phyloP scores from a whole-genome alignment of 2,888 invertebrate species.

The Tetragonula carbonaria region DNA sequence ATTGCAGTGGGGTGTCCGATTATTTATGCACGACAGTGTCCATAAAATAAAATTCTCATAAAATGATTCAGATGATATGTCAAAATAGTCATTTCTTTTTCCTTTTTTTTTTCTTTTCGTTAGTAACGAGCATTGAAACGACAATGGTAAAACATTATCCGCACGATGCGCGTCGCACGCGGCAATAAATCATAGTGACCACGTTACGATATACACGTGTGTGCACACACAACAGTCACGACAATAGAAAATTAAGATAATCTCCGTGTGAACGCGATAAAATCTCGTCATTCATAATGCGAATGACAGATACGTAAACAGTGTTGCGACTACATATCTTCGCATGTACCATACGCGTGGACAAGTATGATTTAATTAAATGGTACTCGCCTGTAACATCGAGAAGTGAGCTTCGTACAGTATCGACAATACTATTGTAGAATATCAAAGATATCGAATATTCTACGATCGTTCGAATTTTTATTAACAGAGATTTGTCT shows the following conservation, averaged over 20 bases:
- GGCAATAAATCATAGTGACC: slow-evolving; percentile 4
- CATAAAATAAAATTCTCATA: neutral
- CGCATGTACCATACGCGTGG: neutral
- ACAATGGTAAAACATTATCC: neutral
- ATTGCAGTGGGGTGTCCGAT: too few species aligned
- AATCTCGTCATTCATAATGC: neutral
- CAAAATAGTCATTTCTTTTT: neutral
- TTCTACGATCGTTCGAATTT: neutral
- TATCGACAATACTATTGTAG: neutral
- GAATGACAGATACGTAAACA: neutral
- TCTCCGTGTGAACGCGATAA: slow-evolving; percentile 17
- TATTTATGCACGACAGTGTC: too few species aligned
- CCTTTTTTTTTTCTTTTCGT: neutral
- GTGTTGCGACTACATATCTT: neutral
- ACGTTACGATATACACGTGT: neutral
- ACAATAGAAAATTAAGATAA: slow-evolving; percentile 17
- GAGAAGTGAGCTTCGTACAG: neutral
- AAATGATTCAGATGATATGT: neutral
- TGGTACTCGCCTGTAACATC: neutral
- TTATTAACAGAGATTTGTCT: neutral
- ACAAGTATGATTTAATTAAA: neutral
- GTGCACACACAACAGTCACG: neutral
- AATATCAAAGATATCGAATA: too few species aligned
- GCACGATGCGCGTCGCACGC: neutral
- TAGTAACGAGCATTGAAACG: neutral